phyloP scores from a whole-genome alignment of 2,888 invertebrate species.

The Trachelus stipa region DNA sequence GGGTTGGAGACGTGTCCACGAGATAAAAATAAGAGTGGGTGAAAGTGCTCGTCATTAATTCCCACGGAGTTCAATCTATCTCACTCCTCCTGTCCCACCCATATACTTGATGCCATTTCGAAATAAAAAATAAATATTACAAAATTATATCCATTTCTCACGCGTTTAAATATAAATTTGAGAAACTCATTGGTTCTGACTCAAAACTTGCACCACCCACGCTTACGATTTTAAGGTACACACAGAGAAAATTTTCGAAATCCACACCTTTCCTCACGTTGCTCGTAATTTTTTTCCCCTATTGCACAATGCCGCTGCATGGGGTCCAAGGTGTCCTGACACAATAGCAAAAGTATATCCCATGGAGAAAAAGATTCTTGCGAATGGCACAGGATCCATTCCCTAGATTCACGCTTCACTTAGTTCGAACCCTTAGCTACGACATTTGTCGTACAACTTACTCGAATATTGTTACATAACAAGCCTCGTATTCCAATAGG shows the following conservation, averaged over 20 bases:
- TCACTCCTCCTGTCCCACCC: neutral
- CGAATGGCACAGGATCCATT: constrained; percentile 37
- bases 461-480: constrained; percentile 62
- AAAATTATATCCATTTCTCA: neutral
- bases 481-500: constrained; percentile 40
- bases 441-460: constrained; percentile 66
- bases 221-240: constrained; percentile 50
- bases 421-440: constrained; percentile 60
- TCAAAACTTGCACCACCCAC: constrained; percentile 49
- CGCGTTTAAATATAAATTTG: neutral
- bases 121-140: neutral
- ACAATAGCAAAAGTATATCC: constrained; percentile 38
- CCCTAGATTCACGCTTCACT: constrained; percentile 64
- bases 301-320: constrained; percentile 62
- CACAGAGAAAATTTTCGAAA: constrained; percentile 29
- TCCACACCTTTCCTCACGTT: constrained; percentile 28
- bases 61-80: neutral
- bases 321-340: constrained; percentile 61
- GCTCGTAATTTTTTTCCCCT: constrained; percentile 42
- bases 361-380: constrained; percentile 45
- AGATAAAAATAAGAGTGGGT: constrained; percentile 42
- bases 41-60: constrained; percentile 19
- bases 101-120: neutral
- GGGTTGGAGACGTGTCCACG: constrained; percentile 36
- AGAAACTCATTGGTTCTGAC: constrained; percentile 24